Evolutionary conservation across 2,888 invertebrate genomes (phyloP), one percentile per base, ranked within the genome.

Genomic region (Limnephilus marmoratus): DNA sequence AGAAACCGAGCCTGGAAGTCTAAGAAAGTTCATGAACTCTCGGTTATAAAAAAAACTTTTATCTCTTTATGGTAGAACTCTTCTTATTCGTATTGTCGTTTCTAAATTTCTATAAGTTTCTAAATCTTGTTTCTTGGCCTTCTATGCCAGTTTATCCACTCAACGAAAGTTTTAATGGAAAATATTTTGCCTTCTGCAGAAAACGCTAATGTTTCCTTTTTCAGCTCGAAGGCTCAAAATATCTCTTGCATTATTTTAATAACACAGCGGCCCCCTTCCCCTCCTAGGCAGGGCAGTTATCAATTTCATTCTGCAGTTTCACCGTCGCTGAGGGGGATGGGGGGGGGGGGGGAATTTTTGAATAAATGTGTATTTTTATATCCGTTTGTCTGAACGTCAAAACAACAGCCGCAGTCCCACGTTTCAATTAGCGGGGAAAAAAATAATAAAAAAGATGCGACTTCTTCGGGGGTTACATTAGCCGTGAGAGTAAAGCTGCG

Each of bases 331-430:
- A n/a, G 37, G 86, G 86, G 18, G 68, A 24, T 7, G 18, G 34
- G 29, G 86, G 85, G n/a, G 18, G 34, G 29, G 86, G 86, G 12
- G 86, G 86, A 1, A 13, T 29, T 41, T 83, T 83, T 86, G 86
- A 45, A 89, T 89, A 89, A 89, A 89, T 89, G 37, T 37, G 24
- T 89, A 29, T 89, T 89, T 90, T 90, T 82, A 82, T 90, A 90
- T 90, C 45, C 90, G 82, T 90, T 90, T 90, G 82, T 90, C 90
- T 90, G 82, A 24, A 45, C 45, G 90, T 90, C 90, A 90, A 90
- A 90, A 90, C 81, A 90, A 81, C 90, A 45, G 82, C 31, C 41
- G 90, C 45, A 82, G 82, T 45, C 24, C 82, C 49, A 49, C 81
- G 90, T 90, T 90, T 90, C 90, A 90, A 90, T 90, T 90, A 90